Evolutionary conservation across 2,888 invertebrate species (phyloP).

Genomic region (Dorcus hopei): DNA sequence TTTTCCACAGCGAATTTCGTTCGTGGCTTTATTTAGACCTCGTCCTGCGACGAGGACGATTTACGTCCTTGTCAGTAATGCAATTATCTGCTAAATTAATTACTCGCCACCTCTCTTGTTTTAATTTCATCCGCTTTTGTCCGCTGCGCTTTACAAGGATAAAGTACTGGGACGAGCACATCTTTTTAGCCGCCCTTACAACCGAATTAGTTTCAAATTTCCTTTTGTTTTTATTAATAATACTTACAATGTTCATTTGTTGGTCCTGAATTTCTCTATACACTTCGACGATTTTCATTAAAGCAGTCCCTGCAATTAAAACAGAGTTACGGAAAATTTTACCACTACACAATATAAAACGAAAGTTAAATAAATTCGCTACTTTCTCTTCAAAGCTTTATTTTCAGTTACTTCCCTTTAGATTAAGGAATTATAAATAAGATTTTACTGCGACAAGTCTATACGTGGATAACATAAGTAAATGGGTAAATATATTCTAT

Average conservation of each 20-base stretch:
- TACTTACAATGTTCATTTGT: conserved; percentile 91
- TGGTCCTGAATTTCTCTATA: conserved; percentile 93
- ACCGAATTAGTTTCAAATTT: no score
- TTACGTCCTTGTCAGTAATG: conserved; percentile 34
- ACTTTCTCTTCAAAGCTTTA: no score
- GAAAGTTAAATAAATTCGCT: no score
- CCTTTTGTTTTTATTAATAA: background rate
- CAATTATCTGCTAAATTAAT: conserved; percentile 41
- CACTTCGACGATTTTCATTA: conserved; percentile 90
- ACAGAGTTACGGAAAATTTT: background rate
- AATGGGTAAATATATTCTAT: no score
- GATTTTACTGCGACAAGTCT: no score
- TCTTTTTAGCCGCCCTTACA: no score
- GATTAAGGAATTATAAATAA: no score
- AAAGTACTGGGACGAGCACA: background rate
- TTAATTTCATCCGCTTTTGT: conserved; percentile 20
- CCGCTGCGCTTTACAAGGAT: background rate
- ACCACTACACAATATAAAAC: no score
- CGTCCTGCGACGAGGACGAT: conserved; percentile 24
- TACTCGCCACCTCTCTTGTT: conserved; percentile 33
- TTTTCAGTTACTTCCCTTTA: background rate
- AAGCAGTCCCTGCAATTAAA: conserved; percentile 73
- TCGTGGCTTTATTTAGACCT: conserved; percentile 29
- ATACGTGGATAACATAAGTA: no score
- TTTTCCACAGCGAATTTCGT: conserved; percentile 29